phyloP scores from a whole-genome alignment of 2,113 vertebrate genomes.

The Struthidea cinerea region DNA sequence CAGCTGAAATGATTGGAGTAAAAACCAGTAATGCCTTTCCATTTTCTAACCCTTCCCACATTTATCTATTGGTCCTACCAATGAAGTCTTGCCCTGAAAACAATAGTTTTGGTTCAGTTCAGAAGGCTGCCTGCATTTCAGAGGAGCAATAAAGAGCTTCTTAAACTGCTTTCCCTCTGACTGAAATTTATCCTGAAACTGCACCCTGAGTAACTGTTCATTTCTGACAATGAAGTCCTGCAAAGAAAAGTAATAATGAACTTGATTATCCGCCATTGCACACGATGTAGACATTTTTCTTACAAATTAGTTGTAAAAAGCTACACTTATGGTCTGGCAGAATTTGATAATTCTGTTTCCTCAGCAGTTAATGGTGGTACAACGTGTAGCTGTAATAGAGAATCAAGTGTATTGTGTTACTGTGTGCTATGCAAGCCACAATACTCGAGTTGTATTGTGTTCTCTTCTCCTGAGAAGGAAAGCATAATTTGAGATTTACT shows the following conservation, averaged over 20 bases:
- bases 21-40: fast-evolving
- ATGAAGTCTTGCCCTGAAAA: background rate
- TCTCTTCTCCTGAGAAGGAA: background rate
- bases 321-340: background rate
- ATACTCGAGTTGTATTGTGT: background rate
- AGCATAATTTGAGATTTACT: background rate
- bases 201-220: background rate
- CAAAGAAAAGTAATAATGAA: background rate
- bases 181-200: background rate
- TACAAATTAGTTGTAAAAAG: background rate
- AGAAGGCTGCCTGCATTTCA: background rate
- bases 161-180: background rate
- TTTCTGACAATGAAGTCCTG: background rate
- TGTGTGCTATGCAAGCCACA: background rate
- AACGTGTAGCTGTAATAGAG: background rate
- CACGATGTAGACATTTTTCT: background rate
- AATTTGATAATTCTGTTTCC: background rate
- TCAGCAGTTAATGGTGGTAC: background rate
- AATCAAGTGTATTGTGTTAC: background rate
- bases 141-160: background rate
- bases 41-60: background rate
- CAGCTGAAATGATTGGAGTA: background rate
- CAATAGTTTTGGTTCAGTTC: background rate
- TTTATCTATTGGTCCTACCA: background rate
- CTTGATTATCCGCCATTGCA: background rate